Conservation (phyloP, 2,888 invertebrate genomes). For the Pseudococcus viburni region DNA sequence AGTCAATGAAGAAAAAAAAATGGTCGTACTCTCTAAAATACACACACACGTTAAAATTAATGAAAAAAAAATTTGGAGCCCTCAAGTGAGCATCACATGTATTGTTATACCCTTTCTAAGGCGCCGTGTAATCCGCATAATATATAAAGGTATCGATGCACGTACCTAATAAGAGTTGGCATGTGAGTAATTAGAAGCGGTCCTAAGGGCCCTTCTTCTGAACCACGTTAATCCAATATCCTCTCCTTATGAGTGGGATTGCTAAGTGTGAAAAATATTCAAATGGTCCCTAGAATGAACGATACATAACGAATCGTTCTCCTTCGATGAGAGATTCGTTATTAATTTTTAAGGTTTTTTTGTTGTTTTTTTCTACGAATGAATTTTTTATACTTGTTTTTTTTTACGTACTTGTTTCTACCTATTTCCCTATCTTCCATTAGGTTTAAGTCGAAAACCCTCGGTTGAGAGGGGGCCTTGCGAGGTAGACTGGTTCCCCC, state of each 20-base stretch:
- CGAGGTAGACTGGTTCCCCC: not conserved
- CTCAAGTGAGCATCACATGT: slow-evolving; percentile 4
- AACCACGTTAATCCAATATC: slow-evolving; percentile 31
- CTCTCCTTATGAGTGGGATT: slow-evolving; percentile 44
- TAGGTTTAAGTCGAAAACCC: not conserved
- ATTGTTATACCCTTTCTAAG: slow-evolving; percentile 21
- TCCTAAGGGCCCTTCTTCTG: not conserved
- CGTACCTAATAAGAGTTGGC: slow-evolving; percentile 50
- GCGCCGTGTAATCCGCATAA: slow-evolving; percentile 56
- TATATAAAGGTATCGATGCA: slow-evolving; percentile 49
- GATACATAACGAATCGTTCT: slow-evolving; percentile 52
- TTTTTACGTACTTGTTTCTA: slow-evolving; percentile 23
- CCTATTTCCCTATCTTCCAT: slow-evolving; percentile 37
- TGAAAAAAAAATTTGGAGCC: not conserved
- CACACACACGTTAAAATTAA: not conserved
- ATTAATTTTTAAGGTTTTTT: slow-evolving; percentile 31
- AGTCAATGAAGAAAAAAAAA: not conserved
- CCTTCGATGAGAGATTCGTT: slow-evolving; percentile 50
- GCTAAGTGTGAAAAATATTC: slow-evolving; percentile 57
- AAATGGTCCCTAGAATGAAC: slow-evolving; percentile 57
- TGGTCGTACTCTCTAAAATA: not conserved
- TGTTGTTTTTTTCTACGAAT: not conserved
- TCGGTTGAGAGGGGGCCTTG: not conserved
- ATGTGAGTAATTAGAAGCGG: slow-evolving; percentile 16
- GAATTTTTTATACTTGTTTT: slow-evolving; percentile 25